Evolutionary conservation across 2,797 vertebrate genomes (phyloP).

Genomic region (Ptychadena robeensis): DNA sequence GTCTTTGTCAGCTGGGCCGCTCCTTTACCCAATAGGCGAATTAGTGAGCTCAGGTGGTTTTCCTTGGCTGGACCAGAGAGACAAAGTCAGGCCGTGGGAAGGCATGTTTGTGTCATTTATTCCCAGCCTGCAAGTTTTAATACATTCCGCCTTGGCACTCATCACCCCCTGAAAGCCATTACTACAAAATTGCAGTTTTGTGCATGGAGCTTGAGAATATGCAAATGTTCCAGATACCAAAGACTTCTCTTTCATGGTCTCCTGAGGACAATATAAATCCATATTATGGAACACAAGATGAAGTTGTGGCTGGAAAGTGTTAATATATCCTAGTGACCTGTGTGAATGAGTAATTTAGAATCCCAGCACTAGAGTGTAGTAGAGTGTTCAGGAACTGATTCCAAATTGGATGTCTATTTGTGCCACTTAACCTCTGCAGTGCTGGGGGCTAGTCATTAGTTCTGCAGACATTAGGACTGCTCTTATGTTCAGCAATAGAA

Average conservation of each 20-base stretch:
- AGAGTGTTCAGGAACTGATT: neutral
- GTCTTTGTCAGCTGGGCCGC: slow-evolving; percentile 35
- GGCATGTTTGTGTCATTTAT: slow-evolving; percentile 50
- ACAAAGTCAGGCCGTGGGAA: slow-evolving; percentile 49
- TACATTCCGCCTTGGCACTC: slow-evolving; percentile 53
- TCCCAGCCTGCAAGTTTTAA: slow-evolving; percentile 54
- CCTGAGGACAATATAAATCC: slow-evolving; percentile 19
- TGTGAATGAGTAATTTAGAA: neutral
- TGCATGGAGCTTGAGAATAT: slow-evolving; percentile 51
- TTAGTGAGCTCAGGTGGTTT: slow-evolving; percentile 55
- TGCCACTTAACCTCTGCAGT: neutral
- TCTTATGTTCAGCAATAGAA: neutral
- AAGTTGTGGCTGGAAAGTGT: neutral
- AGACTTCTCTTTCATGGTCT: slow-evolving; percentile 20
- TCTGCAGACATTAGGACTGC: neutral
- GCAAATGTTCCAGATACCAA: slow-evolving; percentile 42
- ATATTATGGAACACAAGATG: neutral
- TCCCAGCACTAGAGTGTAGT: slow-evolving; percentile 25
- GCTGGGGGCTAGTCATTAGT: neutral
- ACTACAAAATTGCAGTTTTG: slow-evolving; percentile 45
- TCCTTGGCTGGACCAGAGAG: slow-evolving; percentile 40
- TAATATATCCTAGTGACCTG: slow-evolving; percentile 12
- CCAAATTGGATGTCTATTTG: neutral
- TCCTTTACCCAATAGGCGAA: slow-evolving; percentile 43
- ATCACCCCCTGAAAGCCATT: slow-evolving; percentile 48